Conservation (phyloP, 2,113 vertebrate species). For the Atherinomorus stipes region DNA sequence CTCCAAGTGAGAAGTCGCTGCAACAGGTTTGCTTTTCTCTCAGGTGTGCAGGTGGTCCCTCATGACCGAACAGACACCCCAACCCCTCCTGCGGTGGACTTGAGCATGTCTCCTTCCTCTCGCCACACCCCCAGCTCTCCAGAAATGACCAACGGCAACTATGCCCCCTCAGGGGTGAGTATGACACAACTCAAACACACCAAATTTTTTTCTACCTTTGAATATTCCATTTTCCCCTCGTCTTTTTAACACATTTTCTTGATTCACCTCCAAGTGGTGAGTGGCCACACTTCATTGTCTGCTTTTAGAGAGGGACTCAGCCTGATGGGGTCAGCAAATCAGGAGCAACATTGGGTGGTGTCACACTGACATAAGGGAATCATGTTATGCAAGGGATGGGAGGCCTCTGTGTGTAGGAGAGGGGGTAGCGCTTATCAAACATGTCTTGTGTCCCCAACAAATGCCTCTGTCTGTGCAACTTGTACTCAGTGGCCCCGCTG, state of each 20-base stretch:
- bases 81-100: slow-evolving; percentile 89
- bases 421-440: slow-evolving; percentile 63
- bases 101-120: slow-evolving; percentile 90
- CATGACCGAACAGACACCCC: slow-evolving; percentile 85
- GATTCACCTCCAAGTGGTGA: slow-evolving; percentile 7
- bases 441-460: slow-evolving; percentile 75
- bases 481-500: slow-evolving; percentile 61
- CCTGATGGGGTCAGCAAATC: slow-evolving; percentile 55
- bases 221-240: neutral
- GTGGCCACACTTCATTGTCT: slow-evolving; percentile 15
- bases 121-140: slow-evolving; percentile 88
- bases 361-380: slow-evolving; percentile 46
- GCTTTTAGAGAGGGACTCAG: slow-evolving; percentile 32
- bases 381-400: slow-evolving; percentile 43
- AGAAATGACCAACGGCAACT: slow-evolving; percentile 85
- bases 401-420: slow-evolving; percentile 20
- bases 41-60: slow-evolving; percentile 82
- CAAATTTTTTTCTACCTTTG: neutral
- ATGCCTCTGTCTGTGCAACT: slow-evolving; percentile 54
- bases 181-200: neutral
- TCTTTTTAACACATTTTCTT: neutral
- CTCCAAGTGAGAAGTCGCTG: neutral
- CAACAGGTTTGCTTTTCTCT: slow-evolving; percentile 12
- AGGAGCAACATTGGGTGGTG: slow-evolving; percentile 51
- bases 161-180: slow-evolving; percentile 86